Evolutionary conservation across 2,888 invertebrate species (phyloP), one percentile per base, ranked within the genome.

Genomic region (Athalia cordata): DNA sequence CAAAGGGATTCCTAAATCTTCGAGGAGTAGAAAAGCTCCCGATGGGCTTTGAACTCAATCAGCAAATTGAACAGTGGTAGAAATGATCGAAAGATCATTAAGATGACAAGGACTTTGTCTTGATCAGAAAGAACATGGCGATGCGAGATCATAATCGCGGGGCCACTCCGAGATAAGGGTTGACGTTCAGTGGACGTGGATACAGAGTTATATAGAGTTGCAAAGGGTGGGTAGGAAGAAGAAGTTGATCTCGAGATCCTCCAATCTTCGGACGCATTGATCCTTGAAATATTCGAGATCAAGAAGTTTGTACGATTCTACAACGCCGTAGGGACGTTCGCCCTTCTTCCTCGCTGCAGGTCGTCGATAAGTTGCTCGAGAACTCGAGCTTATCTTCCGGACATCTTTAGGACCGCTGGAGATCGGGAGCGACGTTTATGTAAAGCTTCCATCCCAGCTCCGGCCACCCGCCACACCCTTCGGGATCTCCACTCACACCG

Each of bases 361-460:
- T 77, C 77, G 57, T 70, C 78, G 78, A 78, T 78, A 78, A 78
- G 66, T 78, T 66, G 78, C 9, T 77, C 29, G 29, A 9, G 76
- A 66, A 78, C 52, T 76, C 79, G 65, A 81, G 82, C 83, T 85
- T 86, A 87, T 86, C 87, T 81, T 70, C 79, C 77, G 79, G 87
- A 86, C 87, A 87, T 88, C 85, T 89, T 89, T 89, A 89, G 80
- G 83, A 84, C 84, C 82, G 80, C 62, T 72, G 75, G 77, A 82
- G 84, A 88, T 87, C 83, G 83, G 80, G 79, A 79, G 83, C 80
- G 89, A 88, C 89, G 82, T 88, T 88, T 88, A 88, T 86, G 87
- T 86, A 84, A 87, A 86, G 83, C 83, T 81, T 81, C 29, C 11
- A 11, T 29, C 29, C 29, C 29, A 29, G 29, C 29, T 29, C 29